These are phyloP conservation scores for Euglossa dilemma DNA, from an alignment of 1,140 invertebrate genomes.

Conservation along the genomic window DNA sequence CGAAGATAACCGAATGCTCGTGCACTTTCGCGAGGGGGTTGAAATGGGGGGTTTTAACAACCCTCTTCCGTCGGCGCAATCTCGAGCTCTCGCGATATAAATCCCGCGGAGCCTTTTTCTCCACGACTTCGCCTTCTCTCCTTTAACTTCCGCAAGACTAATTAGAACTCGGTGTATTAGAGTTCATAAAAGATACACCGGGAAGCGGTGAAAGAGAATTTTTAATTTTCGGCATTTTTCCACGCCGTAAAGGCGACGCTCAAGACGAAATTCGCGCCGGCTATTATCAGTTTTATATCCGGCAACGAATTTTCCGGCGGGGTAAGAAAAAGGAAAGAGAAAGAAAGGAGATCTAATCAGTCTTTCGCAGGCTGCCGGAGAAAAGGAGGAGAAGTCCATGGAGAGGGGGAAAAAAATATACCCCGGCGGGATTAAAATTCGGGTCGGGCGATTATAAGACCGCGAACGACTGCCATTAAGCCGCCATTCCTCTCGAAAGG, in stretches of 20 bases:
- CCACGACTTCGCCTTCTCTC: not conserved
- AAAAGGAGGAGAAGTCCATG: not conserved
- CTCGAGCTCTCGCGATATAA: not conserved
- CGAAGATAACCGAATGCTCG: not conserved
- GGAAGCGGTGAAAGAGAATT: not conserved
- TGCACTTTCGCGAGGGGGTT: too few species aligned
- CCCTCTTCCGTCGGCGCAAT: too few species aligned
- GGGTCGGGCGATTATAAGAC: slow-evolving; percentile 9
- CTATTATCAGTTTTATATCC: slow-evolving; percentile 5
- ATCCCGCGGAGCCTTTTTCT: not conserved
- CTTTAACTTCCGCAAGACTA: not conserved
- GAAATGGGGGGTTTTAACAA: too few species aligned
- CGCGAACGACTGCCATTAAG: not conserved
- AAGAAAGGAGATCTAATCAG: slow-evolving; percentile 6
- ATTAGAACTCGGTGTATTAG: not conserved
- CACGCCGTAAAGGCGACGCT: not conserved
- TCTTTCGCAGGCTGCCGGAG: not conserved
- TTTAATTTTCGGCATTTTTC: not conserved
- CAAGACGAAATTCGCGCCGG: not conserved
- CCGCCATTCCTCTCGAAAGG: not conserved
- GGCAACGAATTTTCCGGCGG: slow-evolving; percentile 2
- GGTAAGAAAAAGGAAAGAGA: too few species aligned
- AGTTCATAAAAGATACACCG: not conserved
- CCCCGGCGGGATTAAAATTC: slow-evolving; percentile 18
- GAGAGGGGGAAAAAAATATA: not conserved